These are phyloP conservation scores for Aplidium turbinatum DNA, from an alignment of 23 tunicate genomes.

Conservation along the genomic window DNA sequence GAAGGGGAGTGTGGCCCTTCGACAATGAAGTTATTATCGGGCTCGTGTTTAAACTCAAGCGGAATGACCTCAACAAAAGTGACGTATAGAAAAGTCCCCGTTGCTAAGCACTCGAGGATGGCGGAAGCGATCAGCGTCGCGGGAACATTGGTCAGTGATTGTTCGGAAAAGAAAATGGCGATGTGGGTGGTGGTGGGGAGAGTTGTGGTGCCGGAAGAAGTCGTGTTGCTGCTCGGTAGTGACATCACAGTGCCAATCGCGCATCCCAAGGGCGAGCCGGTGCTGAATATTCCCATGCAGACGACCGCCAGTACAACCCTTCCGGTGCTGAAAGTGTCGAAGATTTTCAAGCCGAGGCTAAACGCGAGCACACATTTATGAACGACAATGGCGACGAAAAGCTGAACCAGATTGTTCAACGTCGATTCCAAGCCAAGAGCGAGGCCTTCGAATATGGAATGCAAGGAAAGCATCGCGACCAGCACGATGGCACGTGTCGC, in stretches of 20 bases:
- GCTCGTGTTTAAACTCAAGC: conserved; percentile 61
- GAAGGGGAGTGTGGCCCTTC: neutral
- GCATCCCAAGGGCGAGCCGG: conserved; percentile 83
- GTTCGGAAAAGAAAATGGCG: neutral
- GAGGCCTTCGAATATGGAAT: conserved; percentile 90
- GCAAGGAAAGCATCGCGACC: conserved; percentile 59
- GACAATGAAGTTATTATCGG: conserved; percentile 13
- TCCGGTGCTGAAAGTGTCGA: conserved; percentile 53
- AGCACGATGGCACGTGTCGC: conserved; percentile 40
- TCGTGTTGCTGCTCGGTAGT: conserved; percentile 4
- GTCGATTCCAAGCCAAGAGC: conserved; percentile 63
- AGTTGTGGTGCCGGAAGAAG: neutral
- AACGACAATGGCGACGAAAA: conserved; percentile 56
- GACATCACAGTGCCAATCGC: conserved; percentile 48
- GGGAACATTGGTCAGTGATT: neutral
- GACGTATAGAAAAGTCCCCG: conserved; percentile 84
- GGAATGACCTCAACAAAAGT: conserved; percentile 92
- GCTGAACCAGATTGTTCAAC: conserved; percentile 43
- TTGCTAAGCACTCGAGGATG: conserved; percentile 70
- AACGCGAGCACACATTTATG: conserved; percentile 77
- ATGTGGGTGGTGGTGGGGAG: conserved; percentile 4
- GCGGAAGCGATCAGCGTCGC: conserved; percentile 45
- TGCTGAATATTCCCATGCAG: conserved; percentile 60
- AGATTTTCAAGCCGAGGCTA: conserved; percentile 72
- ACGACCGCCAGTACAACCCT: conserved; percentile 33